phyloP scores from a whole-genome alignment of 1,140 invertebrate genomes.

The Coboldia fuscipes region DNA sequence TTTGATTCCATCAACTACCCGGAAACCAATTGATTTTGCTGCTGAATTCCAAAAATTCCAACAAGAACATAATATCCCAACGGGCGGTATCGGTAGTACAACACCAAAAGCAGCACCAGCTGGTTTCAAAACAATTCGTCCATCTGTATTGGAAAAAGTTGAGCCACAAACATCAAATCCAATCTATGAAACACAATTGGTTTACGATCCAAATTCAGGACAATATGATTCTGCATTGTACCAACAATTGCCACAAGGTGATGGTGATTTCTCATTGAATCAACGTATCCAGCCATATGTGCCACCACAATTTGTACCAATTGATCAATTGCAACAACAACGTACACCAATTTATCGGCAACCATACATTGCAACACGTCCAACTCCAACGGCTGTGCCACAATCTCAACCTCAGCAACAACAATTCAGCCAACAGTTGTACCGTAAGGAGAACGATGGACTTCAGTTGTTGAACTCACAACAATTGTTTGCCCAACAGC shows the following conservation, averaged over 20 bases:
- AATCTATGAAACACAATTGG: slow-evolving; percentile 51
- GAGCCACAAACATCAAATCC: slow-evolving; percentile 25
- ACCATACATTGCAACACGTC: slow-evolving; percentile 8
- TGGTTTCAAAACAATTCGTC: slow-evolving; percentile 18
- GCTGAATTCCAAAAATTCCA: slow-evolving; percentile 56
- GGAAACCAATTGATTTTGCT: slow-evolving; percentile 41
- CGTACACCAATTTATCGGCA: slow-evolving; percentile 11
- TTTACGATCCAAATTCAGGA: slow-evolving; percentile 53
- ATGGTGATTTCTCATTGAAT: slow-evolving; percentile 43
- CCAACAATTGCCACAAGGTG: slow-evolving; percentile 48
- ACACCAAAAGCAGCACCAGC: slow-evolving; percentile 18
- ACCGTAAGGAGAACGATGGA: slow-evolving; percentile 46
- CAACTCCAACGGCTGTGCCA: slow-evolving; percentile 7
- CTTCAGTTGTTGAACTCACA: slow-evolving; percentile 44
- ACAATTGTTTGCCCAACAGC: slow-evolving; percentile 48
- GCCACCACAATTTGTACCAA: slow-evolving; percentile 11
- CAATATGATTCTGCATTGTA: slow-evolving; percentile 60
- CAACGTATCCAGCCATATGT: slow-evolving; percentile 53
- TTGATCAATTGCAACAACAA: slow-evolving; percentile 16
- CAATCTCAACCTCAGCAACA: slow-evolving; percentile 11
- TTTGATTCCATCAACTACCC: slow-evolving; percentile 18
- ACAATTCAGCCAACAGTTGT: slow-evolving; percentile 36
- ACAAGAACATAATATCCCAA: slow-evolving; percentile 39
- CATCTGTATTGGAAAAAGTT: slow-evolving; percentile 9
- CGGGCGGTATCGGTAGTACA: slow-evolving; percentile 12